These are phyloP conservation scores for Chloroclystis v-ata DNA, from an alignment of 2,888 invertebrate genomes.

Conservation along the genomic window DNA sequence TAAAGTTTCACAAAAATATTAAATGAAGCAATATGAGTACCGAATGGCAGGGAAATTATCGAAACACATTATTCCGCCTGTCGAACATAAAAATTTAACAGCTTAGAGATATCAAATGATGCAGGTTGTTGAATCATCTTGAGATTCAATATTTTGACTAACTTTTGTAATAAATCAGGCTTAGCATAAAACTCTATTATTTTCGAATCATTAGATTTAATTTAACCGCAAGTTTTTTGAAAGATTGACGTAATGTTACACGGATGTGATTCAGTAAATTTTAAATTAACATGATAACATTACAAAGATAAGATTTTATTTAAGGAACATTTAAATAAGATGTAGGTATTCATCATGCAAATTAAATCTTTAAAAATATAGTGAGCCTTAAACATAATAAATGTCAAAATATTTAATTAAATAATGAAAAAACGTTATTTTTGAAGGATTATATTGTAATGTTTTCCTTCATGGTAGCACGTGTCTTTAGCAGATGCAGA, in stretches of 20 bases:
- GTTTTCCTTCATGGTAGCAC: too few species aligned
- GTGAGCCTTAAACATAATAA: too few species aligned
- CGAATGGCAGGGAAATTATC: conserved; percentile 2
- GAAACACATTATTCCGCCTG: neutral
- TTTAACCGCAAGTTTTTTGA: neutral
- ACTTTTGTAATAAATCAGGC: conserved; percentile 11
- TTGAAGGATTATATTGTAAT: too few species aligned
- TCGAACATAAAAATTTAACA: conserved; percentile 5
- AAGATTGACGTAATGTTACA: conserved; percentile 7
- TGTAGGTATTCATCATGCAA: too few species aligned
- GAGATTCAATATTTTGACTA: conserved; percentile 9
- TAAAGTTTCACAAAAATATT: conserved; percentile 16
- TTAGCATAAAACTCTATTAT: conserved; percentile 12
- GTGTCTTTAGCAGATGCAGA: too few species aligned
- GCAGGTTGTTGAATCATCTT: neutral
- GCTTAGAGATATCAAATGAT: neutral
- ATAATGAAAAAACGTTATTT: too few species aligned
- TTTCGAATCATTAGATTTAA: conserved; percentile 5
- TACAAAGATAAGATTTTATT: too few species aligned
- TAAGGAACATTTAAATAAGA: too few species aligned
- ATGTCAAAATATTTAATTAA: too few species aligned
- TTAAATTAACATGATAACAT: too few species aligned
- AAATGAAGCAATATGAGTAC: conserved; percentile 13
- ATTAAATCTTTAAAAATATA: too few species aligned
- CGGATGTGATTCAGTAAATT: neutral